phyloP scores from a whole-genome alignment of 2,113 vertebrate genomes.

The Tor tambroides region DNA sequence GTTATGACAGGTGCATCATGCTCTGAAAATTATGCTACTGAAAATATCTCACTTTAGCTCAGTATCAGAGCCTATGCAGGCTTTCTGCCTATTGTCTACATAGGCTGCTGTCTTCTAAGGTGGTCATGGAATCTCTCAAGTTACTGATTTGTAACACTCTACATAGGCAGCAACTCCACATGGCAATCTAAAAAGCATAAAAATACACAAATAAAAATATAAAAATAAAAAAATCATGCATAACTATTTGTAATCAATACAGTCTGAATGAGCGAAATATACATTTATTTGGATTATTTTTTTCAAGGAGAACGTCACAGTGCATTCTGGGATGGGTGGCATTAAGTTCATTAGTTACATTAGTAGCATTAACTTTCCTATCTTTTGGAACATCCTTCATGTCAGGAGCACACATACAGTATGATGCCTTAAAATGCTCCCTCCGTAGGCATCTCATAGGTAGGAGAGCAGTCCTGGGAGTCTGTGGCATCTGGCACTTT shows the following conservation, averaged over 20 bases:
- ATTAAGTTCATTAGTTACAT: too few relatives aligned
- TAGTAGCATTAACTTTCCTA: background rate
- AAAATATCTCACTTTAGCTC: background rate
- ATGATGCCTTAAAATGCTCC: background rate
- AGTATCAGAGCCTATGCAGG: background rate
- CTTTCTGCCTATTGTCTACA: background rate
- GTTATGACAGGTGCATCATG: background rate
- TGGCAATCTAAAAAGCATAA: too few relatives aligned
- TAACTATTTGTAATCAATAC: too few relatives aligned
- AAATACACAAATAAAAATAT: too few relatives aligned
- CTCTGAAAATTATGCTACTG: background rate
- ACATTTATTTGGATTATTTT: background rate
- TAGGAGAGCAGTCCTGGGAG: conserved; percentile 40
- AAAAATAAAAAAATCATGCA: too few relatives aligned
- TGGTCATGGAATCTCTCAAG: background rate
- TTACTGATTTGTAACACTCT: background rate
- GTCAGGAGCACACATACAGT: background rate
- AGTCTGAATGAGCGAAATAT: background rate
- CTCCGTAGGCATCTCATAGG: background rate
- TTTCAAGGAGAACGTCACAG: background rate
- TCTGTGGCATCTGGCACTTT: conserved; percentile 7
- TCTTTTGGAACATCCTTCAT: background rate
- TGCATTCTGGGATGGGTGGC: background rate
- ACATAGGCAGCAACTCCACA: background rate
- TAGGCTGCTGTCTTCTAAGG: background rate